phyloP scores from a whole-genome alignment of 2,888 invertebrate species.

The Adelphocoris suturalis region DNA sequence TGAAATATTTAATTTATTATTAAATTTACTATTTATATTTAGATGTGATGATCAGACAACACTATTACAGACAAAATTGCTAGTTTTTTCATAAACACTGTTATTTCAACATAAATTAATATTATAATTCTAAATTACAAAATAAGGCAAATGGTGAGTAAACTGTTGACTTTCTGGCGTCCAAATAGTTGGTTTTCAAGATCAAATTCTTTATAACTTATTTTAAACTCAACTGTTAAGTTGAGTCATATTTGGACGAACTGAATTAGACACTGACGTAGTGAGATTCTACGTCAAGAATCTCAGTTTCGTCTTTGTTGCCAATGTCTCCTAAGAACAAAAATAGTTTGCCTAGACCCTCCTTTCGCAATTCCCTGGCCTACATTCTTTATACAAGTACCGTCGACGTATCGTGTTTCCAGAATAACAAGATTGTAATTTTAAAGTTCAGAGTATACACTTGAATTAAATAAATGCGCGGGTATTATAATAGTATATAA shows the following conservation, averaged over 20 bases:
- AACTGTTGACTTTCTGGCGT: too few species aligned
- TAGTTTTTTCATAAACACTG: too few species aligned
- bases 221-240: not conserved
- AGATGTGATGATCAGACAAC: too few species aligned
- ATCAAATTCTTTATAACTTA: not conserved
- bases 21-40: too few species aligned
- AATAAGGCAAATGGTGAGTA: too few species aligned
- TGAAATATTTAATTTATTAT: too few species aligned
- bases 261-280: constrained; percentile 3
- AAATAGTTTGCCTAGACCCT: constrained; percentile 38
- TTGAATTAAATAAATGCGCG: not conserved
- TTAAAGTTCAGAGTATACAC: not conserved
- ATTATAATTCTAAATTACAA: too few species aligned
- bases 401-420: not conserved
- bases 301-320: not conserved
- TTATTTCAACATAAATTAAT: too few species aligned
- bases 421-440: not conserved
- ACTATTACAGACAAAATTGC: too few species aligned
- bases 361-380: not conserved
- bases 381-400: not conserved
- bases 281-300: constrained; percentile 5
- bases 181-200: not conserved
- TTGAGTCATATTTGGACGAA: not conserved
- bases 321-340: not conserved
- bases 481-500: not conserved